Percentiles rank a stretch among this genome's conserved stretches.
Evolutionary conservation across 2,797 vertebrate genomes (phyloP).

Genomic region (Neostethus bicornis): DNA sequence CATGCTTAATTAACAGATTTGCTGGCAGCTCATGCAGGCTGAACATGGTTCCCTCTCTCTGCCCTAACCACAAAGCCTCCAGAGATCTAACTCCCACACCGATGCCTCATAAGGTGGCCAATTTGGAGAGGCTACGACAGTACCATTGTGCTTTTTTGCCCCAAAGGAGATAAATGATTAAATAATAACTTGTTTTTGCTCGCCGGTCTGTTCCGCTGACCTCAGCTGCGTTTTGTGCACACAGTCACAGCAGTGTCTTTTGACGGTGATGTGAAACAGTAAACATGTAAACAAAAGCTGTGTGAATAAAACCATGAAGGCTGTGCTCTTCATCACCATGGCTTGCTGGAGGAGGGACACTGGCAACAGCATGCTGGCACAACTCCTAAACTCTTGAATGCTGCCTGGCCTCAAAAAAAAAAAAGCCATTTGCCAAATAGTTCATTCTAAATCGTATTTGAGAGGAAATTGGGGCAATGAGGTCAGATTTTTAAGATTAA

Average conservation of each 20-base stretch:
- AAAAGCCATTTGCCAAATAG: constrained; percentile 7
- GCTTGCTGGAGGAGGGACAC: constrained; percentile 36
- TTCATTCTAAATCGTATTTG: constrained; percentile 11
- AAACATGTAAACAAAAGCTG: constrained; percentile 61
- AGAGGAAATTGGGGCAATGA: constrained; percentile 2
- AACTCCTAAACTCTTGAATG: constrained; percentile 41
- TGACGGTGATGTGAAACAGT: constrained; percentile 35
- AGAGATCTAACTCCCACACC: constrained; percentile 66
- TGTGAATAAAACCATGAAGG: constrained; percentile 62
- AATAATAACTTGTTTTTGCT: constrained; percentile 15
- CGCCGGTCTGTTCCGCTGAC: constrained; percentile 37
- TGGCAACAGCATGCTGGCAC: constrained; percentile 42
- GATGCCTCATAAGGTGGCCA: constrained; percentile 61
- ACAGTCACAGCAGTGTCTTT: constrained; percentile 34
- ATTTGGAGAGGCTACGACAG: constrained; percentile 35
- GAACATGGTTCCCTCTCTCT: constrained; percentile 48
- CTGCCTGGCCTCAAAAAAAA: constrained; percentile 17
- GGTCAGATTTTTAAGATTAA: constrained; percentile 1
- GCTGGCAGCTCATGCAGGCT: constrained; percentile 77
- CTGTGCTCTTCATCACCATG: constrained; percentile 36
- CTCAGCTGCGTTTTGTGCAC: constrained; percentile 37
- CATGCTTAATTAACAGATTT: constrained; percentile 84
- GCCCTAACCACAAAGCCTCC: constrained; percentile 63
- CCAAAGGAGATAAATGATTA: constrained; percentile 23
- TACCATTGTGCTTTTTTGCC: constrained; percentile 21